These are phyloP conservation scores for Myiagra hebetior DNA, from an alignment of 2,113 vertebrate genomes.

Conservation along the genomic window DNA sequence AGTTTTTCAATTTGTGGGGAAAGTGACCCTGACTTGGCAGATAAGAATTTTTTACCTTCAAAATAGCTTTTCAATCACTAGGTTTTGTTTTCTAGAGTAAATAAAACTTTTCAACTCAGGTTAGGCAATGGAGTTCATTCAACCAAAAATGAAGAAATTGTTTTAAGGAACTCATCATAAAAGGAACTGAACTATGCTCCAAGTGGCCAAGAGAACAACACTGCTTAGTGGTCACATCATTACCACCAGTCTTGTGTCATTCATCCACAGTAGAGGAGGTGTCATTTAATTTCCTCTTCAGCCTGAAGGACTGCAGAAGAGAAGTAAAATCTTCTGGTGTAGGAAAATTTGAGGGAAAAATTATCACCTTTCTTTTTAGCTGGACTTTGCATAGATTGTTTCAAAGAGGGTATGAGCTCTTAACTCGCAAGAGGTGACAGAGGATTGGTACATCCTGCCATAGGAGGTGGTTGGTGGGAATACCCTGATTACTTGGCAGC, in stretches of 20 bases:
- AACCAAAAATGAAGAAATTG: background rate
- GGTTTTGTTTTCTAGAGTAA: background rate
- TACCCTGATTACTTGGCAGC: background rate
- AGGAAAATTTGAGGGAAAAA: background rate
- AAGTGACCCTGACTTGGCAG: background rate
- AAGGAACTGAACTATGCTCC: background rate
- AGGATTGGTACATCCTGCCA: background rate
- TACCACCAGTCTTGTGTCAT: background rate
- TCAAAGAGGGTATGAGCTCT: background rate
- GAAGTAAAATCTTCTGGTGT: background rate
- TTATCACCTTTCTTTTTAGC: background rate
- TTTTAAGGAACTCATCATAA: background rate
- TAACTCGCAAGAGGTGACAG: background rate
- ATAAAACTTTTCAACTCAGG: background rate
- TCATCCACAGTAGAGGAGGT: background rate
- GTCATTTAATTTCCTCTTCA: background rate
- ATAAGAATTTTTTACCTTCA: background rate
- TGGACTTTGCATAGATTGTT: background rate
- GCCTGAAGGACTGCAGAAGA: background rate
- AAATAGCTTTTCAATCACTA: background rate
- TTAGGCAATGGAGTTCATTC: background rate
- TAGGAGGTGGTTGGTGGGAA: background rate
- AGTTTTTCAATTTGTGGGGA: background rate
- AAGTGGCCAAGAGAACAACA: background rate
- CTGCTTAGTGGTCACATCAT: background rate